phyloP scores from a whole-genome alignment of 2,888 invertebrate genomes.

The Lydus trimaculatus region DNA sequence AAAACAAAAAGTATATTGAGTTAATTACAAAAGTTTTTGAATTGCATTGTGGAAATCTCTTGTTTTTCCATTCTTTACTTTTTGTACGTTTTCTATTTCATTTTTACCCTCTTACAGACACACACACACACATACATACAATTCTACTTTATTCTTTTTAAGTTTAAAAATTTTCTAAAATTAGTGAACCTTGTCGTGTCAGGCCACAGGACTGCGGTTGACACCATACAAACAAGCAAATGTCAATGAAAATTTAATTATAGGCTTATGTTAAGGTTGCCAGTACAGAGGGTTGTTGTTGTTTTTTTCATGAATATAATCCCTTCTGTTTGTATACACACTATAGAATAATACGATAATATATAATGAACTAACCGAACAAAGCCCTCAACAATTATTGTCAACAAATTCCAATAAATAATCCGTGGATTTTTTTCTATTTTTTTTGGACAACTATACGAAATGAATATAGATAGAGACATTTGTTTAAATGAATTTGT shows the following conservation, averaged over 20 bases:
- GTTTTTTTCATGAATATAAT: not conserved
- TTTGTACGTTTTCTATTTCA: not conserved
- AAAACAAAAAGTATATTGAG: not conserved
- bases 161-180: slow-evolving; percentile 35
- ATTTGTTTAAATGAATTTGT: not conserved
- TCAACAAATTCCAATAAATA: not conserved
- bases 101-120: no score
- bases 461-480: not conserved
- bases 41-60: not conserved
- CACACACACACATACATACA: no score
- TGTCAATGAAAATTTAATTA: slow-evolving; percentile 32
- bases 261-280: slow-evolving; percentile 6
- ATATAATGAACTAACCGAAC: not conserved
- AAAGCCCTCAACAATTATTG: not conserved
- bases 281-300: not conserved
- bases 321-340: not conserved
- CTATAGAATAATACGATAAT: not conserved
- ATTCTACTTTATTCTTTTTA: not conserved
- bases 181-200: slow-evolving; percentile 33
- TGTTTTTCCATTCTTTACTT: not conserved
- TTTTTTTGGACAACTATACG: not conserved
- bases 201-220: slow-evolving; percentile 33
- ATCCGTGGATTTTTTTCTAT: not conserved
- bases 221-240: slow-evolving; percentile 31
- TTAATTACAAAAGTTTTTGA: not conserved